Conservation (phyloP, 2,797 vertebrate genomes). For the Adelosebastes latens region DNA sequence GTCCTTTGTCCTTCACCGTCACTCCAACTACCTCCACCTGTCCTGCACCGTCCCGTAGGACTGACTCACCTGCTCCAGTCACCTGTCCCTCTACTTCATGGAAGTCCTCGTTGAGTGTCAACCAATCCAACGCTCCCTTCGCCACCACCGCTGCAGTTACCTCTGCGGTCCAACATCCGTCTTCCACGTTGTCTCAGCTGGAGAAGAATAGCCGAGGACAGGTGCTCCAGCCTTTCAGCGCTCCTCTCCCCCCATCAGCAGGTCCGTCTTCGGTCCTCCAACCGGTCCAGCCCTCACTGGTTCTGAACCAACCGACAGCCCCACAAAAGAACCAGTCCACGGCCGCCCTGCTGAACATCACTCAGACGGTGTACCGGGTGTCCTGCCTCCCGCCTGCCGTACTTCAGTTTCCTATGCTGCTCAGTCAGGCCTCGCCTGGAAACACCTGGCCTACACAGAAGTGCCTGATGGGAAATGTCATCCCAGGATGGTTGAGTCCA, state of each 20-base stretch:
- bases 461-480: too few relatives aligned
- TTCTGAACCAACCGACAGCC: neutral
- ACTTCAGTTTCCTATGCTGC: neutral
- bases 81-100: neutral
- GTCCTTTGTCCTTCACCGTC: neutral
- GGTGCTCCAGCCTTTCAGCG: neutral
- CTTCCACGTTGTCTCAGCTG: neutral
- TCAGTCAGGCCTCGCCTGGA: neutral
- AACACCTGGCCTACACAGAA: neutral
- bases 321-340: neutral
- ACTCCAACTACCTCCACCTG: neutral
- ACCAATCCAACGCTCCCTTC: neutral
- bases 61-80: neutral
- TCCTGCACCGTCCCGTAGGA: neutral
- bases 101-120: neutral
- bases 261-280: neutral
- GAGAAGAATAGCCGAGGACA: neutral
- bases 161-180: neutral
- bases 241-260: fast-evolving
- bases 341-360: fast-evolving
- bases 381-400: neutral
- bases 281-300: neutral
- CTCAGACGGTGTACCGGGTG: neutral
- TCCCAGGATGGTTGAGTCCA: neutral
- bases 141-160: neutral